These are phyloP conservation scores for Cotesia vestalis DNA, from an alignment of 1,140 invertebrate genomes.

Conservation along the genomic window DNA sequence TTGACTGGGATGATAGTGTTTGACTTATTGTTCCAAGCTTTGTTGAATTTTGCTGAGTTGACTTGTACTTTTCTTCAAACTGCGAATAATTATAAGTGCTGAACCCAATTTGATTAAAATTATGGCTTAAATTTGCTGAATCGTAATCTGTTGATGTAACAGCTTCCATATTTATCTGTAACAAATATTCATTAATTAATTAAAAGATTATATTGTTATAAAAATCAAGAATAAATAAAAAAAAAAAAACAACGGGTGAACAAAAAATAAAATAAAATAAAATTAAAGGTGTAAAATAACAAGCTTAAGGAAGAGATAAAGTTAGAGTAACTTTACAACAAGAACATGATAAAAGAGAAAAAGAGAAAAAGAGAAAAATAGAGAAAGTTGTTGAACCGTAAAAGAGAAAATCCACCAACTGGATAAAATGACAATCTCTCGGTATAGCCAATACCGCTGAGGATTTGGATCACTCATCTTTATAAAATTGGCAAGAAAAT, in stretches of 20 bases:
- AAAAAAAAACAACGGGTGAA: background rate
- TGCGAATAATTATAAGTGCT: constrained; percentile 60
- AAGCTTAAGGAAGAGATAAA: constrained; percentile 29
- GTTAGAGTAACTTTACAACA: background rate
- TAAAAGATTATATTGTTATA: background rate
- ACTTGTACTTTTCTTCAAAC: constrained; percentile 57
- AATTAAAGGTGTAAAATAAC: constrained; percentile 37
- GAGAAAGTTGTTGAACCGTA: constrained; percentile 9
- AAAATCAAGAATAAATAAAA: constrained; percentile 11
- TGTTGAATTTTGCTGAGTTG: constrained; percentile 44
- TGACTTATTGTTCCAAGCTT: constrained; percentile 38
- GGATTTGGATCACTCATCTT: constrained; percentile 36
- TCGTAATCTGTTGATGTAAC: constrained; percentile 62
- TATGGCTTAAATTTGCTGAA: constrained; percentile 53
- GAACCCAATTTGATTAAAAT: constrained; percentile 56
- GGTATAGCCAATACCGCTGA: constrained; percentile 25
- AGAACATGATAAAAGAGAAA: constrained; percentile 1
- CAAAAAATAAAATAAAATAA: constrained; percentile 4
- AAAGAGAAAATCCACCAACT: constrained; percentile 19
- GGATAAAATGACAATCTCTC: constrained; percentile 43
- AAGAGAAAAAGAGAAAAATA: constrained; percentile 17
- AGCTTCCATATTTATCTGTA: constrained; percentile 63
- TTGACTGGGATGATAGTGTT: constrained; percentile 34
- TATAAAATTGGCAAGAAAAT: constrained; percentile 22
- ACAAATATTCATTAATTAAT: constrained; percentile 11